Conservation (phyloP, 2,888 invertebrate species). For the Resseliella maxima region DNA sequence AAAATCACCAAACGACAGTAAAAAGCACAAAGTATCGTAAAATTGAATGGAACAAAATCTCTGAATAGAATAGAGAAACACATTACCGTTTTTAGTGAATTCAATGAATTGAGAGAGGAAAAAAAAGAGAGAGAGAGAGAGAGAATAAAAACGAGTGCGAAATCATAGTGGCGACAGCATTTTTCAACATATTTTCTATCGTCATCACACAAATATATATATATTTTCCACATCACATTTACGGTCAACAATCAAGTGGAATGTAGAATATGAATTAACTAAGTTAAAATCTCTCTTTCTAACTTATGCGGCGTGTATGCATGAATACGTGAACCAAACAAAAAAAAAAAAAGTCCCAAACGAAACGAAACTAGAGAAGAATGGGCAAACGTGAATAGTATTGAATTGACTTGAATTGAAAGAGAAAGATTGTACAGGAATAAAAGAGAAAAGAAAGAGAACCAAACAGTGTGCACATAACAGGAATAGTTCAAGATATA, state of each 20-base stretch:
- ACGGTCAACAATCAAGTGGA: slow-evolving; percentile 36
- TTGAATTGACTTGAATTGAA: too few species aligned
- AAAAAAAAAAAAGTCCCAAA: not conserved
- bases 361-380: not conserved
- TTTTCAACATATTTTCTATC: slow-evolving; percentile 3
- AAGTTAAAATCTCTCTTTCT: not conserved
- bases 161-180: not conserved
- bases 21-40: slow-evolving; percentile 50
- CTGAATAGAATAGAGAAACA: slow-evolving; percentile 50
- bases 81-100: slow-evolving; percentile 51
- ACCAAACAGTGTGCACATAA: not conserved
- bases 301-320: not conserved
- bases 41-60: slow-evolving; percentile 50
- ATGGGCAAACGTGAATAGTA: too few species aligned
- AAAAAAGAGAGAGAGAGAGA: not conserved
- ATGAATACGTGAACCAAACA: not conserved
- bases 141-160: not conserved
- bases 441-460: not conserved
- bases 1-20: not conserved
- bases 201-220: not conserved
- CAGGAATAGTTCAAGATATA: too few species aligned
- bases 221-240: not conserved
- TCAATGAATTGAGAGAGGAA: not conserved
- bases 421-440: not conserved
- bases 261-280: slow-evolving; percentile 46